Conservation (phyloP, 1,140 invertebrate genomes). For the Caenorhabditis latens region DNA sequence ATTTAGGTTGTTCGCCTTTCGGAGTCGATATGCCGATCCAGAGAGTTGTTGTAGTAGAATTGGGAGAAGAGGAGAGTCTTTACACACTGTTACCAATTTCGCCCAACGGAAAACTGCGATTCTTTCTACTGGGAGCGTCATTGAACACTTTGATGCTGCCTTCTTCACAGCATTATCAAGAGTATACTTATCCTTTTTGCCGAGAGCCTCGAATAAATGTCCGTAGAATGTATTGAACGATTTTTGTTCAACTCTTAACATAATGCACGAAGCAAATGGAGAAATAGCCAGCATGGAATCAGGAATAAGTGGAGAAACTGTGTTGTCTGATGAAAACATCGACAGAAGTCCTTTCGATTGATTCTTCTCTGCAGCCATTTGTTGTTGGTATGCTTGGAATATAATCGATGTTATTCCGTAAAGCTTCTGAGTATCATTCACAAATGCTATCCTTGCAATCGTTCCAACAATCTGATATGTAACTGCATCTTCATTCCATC, state of each 20-base stretch:
- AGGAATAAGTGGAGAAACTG: conserved; percentile 58
- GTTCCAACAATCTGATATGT: conserved; percentile 63
- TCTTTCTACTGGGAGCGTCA: neutral
- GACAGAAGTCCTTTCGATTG: conserved; percentile 58
- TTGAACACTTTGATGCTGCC: conserved; percentile 56
- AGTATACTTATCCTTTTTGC: conserved; percentile 62
- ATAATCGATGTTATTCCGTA: conserved; percentile 31
- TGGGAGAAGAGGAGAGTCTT: conserved; percentile 21
- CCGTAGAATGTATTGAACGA: conserved; percentile 54
- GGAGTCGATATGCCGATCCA: conserved; percentile 28
- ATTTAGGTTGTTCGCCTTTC: conserved; percentile 49
- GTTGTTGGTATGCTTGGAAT: conserved; percentile 47
- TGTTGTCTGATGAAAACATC: conserved; percentile 47
- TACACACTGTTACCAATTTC: neutral
- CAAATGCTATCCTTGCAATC: conserved; percentile 58
- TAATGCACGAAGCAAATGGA: conserved; percentile 56
- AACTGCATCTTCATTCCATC: conserved; percentile 60
- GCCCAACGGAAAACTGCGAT: conserved; percentile 53
- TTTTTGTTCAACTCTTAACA: conserved; percentile 52
- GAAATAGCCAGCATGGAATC: conserved; percentile 34
- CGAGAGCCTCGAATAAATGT: conserved; percentile 51
- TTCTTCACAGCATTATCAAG: conserved; percentile 60
- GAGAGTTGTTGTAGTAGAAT: conserved; percentile 58
- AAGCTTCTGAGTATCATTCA: conserved; percentile 41
- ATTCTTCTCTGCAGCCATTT: conserved; percentile 47